phyloP scores from a whole-genome alignment of 2,797 vertebrate species.

The Gymnocypris eckloni region DNA sequence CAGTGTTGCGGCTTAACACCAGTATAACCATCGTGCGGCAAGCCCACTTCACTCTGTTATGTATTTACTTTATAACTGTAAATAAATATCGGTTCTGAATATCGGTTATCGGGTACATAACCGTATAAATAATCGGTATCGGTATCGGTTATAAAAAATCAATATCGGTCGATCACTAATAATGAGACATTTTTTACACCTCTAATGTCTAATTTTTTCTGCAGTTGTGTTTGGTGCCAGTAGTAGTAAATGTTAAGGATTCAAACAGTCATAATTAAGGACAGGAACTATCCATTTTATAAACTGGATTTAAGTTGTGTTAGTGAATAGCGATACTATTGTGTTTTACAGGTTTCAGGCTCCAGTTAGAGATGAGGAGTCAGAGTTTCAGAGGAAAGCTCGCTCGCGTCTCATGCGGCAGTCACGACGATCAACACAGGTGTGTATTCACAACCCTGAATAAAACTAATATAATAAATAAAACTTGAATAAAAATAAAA shows the following conservation, averaged over 20 bases:
- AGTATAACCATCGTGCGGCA: too few relatives aligned
- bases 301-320: not conserved
- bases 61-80: too few relatives aligned
- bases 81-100: too few relatives aligned
- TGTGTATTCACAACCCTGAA: slow-evolving; percentile 56
- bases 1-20: too few relatives aligned
- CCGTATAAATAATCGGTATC: too few relatives aligned
- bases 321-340: not conserved
- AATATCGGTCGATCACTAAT: too few relatives aligned
- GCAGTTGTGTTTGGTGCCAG: not conserved
- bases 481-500: not conserved
- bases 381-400: slow-evolving; percentile 91
- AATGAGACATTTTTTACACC: not conserved
- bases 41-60: too few relatives aligned
- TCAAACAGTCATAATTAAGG: not conserved
- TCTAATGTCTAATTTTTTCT: not conserved
- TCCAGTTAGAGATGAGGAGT: slow-evolving; percentile 89
- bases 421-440: slow-evolving; percentile 91
- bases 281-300: not conserved
- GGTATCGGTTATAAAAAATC: too few relatives aligned
- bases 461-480: not conserved
- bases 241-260: not conserved
- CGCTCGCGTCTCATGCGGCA: slow-evolving; percentile 90
- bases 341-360: slow-evolving; percentile 82
- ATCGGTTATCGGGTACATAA: too few relatives aligned